Evolutionary conservation across 2,888 invertebrate genomes (phyloP).

Genomic region (Crioceris asparagi): DNA sequence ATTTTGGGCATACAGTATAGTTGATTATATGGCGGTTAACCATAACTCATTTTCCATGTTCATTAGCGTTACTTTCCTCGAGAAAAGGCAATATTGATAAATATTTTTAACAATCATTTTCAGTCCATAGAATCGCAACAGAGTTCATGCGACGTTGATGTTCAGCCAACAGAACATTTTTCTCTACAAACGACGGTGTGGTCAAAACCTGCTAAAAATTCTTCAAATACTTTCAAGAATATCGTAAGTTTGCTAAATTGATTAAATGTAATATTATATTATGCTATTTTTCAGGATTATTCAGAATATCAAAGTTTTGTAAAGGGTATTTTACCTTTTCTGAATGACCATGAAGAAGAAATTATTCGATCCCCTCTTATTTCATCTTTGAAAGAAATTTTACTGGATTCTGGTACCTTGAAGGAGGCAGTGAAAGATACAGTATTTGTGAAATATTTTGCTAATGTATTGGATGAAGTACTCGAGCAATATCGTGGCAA

Average conservation of each 20-base stretch:
- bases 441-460: slow-evolving; percentile 39
- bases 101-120: slow-evolving; percentile 7
- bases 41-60: too few relatives aligned
- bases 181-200: slow-evolving; percentile 21
- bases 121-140: slow-evolving; percentile 15
- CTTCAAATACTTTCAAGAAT: too few relatives aligned
- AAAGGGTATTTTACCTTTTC: slow-evolving; percentile 43
- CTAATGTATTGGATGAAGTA: slow-evolving; percentile 35
- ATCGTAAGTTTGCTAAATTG: too few relatives aligned
- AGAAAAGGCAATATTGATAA: not conserved
- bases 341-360: slow-evolving; percentile 46
- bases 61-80: not conserved
- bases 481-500: slow-evolving; percentile 38
- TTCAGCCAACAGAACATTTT: slow-evolving; percentile 10
- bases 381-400: slow-evolving; percentile 41
- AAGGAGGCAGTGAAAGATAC: slow-evolving; percentile 33
- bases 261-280: too few relatives aligned
- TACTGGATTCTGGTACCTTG: slow-evolving; percentile 36
- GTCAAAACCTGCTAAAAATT: slow-evolving; percentile 15
- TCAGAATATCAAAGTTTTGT: slow-evolving; percentile 29
- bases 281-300: slow-evolving; percentile 7
- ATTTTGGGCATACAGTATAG: too few relatives aligned
- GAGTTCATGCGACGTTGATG: not conserved
- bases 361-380: slow-evolving; percentile 43
- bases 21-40: too few relatives aligned